Evolutionary conservation across 2,797 vertebrate species (phyloP), one percentile per base, ranked within the genome.

Genomic region (Salarias fasciatus): DNA sequence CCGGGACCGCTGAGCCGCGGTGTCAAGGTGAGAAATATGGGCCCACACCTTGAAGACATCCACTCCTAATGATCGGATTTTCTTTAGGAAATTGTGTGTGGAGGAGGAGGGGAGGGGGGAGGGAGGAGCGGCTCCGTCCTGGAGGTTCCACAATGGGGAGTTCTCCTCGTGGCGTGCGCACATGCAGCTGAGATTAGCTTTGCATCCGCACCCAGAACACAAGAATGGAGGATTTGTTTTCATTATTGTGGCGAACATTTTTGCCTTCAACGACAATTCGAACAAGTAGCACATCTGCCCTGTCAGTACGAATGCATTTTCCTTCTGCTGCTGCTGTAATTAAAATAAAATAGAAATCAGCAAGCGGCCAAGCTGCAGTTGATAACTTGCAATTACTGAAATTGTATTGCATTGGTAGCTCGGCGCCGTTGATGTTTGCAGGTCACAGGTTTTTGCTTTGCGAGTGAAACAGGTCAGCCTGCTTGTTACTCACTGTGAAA

Each of bases 1-100:
- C 15, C 35, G 63, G 52, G 51, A 62, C 72, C 41, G 18, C 5
- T 37, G 53, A 77, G 73, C 53, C 63, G 15, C 53, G 53, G 82
- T 65, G 80, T 86, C 78, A 78, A 85, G 79, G 83, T 83, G 77
- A 86, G 62, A 56, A 74, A 82, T 75, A 56, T 63, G 60, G 68
- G 73, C 70, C 73, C 60, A 40, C 60, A 69, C 72, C 79, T 65
- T 46, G 18, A 73, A 76, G 71, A 82, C 54, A 67, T 79, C 53
- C 42, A 35, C 56, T 45, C 47, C 79, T 84, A 85, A 88, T 84
- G 72, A 87, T 76, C 65, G 35, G 66, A 69, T 71, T 80, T 79
- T 63, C 46, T 36, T 55, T 35, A 33, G 57, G 55, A 76, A 72
- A 75, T 53, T 58, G 33, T 72, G 38, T 57, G 45, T 62, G 65